Evolutionary conservation across 2,888 invertebrate genomes (phyloP), one percentile per base, ranked within the genome.

Genomic region (Polymixis flavicincta): DNA sequence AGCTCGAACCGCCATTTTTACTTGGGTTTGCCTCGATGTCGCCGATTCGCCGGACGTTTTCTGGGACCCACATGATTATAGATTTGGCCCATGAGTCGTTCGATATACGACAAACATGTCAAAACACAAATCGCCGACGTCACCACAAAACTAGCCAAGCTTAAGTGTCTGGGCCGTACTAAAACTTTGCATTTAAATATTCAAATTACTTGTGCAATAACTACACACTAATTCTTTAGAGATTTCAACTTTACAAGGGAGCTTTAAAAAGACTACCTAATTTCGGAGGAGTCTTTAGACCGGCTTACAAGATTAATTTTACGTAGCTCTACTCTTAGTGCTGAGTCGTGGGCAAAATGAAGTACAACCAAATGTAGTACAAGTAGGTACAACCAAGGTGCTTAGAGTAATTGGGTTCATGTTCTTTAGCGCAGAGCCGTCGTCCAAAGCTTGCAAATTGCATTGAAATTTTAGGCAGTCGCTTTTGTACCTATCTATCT

Each of bases 151-250:
- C 9, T 11, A 42, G 42, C 11, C 9, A 45, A 45, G 11, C 9
- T 45, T 45, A 45, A 45, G 42, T 11, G 42, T 13, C 11, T 45
- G 42, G 42, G 9, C 42, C 14, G 0, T 45, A 25, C n/a, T 66
- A 37, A 69, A 48, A 45, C 45, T 60, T 68, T 37, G 50, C 28
- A n/a, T 78, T 83, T 11, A 61, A 78, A 52, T 71, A 74, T 78
- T 73, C 22, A 70, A 79, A 77, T 69, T 59, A 55, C 64, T 59
- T 77, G 45, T 61, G 25, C 52, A 32, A 9, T 63, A 59, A 66
- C 19, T 55, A 68, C 28, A 42, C 32, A 68, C 52, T 55, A 76
- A 84, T 80, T 80, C 68, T 75, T 64, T 50, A 55, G 42, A 68
- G 65, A 61, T 61, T 42, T 71, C 7, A 11, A 19, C 54, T 17